Conservation (phyloP, 2,797 vertebrate species). For the Amphiprion clarkii region DNA sequence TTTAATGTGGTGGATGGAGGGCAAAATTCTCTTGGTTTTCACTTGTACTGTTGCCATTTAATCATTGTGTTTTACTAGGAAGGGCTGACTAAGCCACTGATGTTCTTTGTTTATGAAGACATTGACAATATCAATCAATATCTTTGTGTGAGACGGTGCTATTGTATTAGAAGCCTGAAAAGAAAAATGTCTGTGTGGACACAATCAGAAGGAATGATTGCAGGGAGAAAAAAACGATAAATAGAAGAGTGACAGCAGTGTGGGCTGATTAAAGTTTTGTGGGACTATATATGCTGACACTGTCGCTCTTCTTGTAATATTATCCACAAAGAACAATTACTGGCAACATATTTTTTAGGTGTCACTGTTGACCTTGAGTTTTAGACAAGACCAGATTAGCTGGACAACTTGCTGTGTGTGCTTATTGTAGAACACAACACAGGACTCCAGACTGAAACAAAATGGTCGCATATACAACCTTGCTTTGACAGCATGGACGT, state of each 20-base stretch:
- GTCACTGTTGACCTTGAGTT: background rate
- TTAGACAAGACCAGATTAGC: background rate
- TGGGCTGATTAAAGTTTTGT: background rate
- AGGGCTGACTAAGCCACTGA: slow-evolving; percentile 18
- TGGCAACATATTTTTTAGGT: background rate
- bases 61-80: slow-evolving; percentile 28
- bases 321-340: slow-evolving; percentile 1
- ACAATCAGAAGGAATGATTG: slow-evolving; percentile 2
- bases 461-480: too few relatives aligned
- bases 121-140: slow-evolving; percentile 30
- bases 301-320: background rate
- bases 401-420: background rate
- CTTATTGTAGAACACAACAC: too few relatives aligned
- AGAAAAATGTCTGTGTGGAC: slow-evolving; percentile 4
- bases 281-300: background rate
- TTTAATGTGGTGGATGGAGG: slow-evolving; percentile 42
- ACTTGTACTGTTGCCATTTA: slow-evolving; percentile 40
- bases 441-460: too few relatives aligned
- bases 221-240: background rate
- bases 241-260: background rate
- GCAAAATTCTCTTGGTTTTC: slow-evolving; percentile 33
- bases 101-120: slow-evolving; percentile 40
- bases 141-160: background rate
- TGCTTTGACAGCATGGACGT: too few relatives aligned
- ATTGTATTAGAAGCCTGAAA: slow-evolving; percentile 17